Evolutionary conservation across 2,113 vertebrate genomes (phyloP).

Genomic region (Toxotes chatareus): DNA sequence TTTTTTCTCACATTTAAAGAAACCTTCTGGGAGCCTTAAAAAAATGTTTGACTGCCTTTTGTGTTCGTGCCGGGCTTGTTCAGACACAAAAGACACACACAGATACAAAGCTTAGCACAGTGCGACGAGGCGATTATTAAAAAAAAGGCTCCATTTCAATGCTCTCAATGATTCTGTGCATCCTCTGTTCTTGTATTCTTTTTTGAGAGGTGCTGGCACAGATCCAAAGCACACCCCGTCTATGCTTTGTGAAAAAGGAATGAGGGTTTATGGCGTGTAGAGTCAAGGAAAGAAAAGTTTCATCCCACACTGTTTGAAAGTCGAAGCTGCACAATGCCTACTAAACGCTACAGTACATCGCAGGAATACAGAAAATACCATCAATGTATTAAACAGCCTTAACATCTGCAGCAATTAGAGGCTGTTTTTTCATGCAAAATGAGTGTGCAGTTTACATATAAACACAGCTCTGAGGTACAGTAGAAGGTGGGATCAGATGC

Average conservation of each 20-base stretch:
- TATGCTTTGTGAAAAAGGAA: constrained; percentile 27
- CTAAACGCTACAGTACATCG: neutral
- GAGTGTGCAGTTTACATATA: neutral
- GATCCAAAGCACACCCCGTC: constrained; percentile 31
- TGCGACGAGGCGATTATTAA: constrained; percentile 44
- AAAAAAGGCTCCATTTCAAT: constrained; percentile 41
- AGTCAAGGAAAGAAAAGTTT: constrained; percentile 28
- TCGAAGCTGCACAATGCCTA: constrained; percentile 14
- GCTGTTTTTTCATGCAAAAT: neutral
- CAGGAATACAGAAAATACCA: constrained; percentile 11
- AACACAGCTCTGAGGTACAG: constrained; percentile 17
- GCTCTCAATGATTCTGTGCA: constrained; percentile 18
- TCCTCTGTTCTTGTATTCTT: constrained; percentile 38
- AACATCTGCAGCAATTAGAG: constrained; percentile 14
- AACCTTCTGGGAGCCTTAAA: constrained; percentile 26
- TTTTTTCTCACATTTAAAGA: constrained; percentile 31
- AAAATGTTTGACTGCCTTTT: constrained; percentile 32
- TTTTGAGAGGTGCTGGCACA: constrained; percentile 23
- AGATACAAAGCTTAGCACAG: constrained; percentile 43
- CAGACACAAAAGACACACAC: constrained; percentile 50
- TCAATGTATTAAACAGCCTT: neutral
- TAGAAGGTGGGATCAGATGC: constrained; percentile 13
- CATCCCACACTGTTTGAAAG: constrained; percentile 12
- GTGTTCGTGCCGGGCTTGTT: constrained; percentile 31
- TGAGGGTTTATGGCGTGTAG: neutral